Conservation (phyloP, 2,888 invertebrate genomes). For the Drosophila trichaetosa region DNA sequence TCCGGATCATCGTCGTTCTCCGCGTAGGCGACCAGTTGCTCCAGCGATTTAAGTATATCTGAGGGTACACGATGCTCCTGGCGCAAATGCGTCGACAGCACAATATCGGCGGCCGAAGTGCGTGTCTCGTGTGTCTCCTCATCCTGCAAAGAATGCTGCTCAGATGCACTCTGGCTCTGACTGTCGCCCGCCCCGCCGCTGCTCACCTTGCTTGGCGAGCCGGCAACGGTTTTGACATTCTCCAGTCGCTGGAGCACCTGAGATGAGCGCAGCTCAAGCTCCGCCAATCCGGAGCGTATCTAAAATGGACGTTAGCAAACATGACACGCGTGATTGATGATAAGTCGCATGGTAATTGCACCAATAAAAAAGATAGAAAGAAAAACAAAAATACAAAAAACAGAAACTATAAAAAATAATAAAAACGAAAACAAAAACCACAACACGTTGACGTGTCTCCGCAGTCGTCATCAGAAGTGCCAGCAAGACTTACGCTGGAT, state of each 20-base stretch:
- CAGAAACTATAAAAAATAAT: background rate
- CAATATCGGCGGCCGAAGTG: conserved; percentile 23
- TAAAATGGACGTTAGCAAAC: conserved; percentile 69
- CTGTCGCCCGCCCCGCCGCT: conserved; percentile 12
- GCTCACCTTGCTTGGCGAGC: conserved; percentile 37
- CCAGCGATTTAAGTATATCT: conserved; percentile 86
- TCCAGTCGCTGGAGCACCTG: conserved; percentile 90
- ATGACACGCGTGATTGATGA: conserved; percentile 9
- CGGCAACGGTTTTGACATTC: conserved; percentile 85
- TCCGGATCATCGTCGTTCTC: conserved; percentile 87
- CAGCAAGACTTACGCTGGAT: conserved; percentile 82
- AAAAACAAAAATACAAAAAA: background rate
- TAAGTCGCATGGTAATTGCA: conserved; percentile 5
- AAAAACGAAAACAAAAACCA: conserved; percentile 7
- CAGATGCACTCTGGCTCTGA: background rate
- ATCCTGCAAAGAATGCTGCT: conserved; percentile 8
- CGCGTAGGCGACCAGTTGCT: conserved; percentile 88
- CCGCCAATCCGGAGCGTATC: conserved; percentile 88
- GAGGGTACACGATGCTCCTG: conserved; percentile 86
- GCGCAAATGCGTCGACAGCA: conserved; percentile 83
- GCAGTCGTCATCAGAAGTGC: conserved; percentile 66
- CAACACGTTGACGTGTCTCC: conserved; percentile 45
- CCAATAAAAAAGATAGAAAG: conserved; percentile 1
- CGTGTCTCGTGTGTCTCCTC: conserved; percentile 6
- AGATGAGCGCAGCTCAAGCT: conserved; percentile 90